Evolutionary conservation across 1,140 invertebrate genomes (phyloP), one percentile per base, ranked within the genome.

Genomic region (Coenobita brevimanus): DNA sequence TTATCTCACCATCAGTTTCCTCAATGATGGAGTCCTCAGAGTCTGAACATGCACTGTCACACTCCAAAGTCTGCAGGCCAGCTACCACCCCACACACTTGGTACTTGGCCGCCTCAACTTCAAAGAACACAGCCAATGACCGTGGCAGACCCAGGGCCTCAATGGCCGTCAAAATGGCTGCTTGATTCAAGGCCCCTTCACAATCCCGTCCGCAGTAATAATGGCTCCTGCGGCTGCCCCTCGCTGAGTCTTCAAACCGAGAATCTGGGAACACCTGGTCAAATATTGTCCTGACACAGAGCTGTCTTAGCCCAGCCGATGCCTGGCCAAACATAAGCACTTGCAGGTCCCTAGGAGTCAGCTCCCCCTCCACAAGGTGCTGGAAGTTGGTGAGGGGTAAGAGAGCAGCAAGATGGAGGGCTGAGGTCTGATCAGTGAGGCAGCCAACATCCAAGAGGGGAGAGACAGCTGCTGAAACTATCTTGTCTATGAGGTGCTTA

Each of bases 81-180:
- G 75, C 82, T 21, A 88, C 82, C 21, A 82, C 27, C 50, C 46
- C 73, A 27, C 79, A 88, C 2, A 75, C 17, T 64, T 82, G 69
- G 38, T 88, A 82, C 62, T 88, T 88, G 38, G 79, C 86, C 21
- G 79, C 80, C 62, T 88, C 86, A 75, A 88, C 82, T 30, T 88
- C 86, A 82, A 88, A 88, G 76, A 88, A 88, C 10, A 88, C 82
- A 43, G 57, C 41, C 36, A 88, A 78, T 3, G 86, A 75, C 3
- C 43, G 79, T 33, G 86, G 86, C 15, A 88, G 80, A n/a, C 80
- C 64, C 41, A 88, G 41, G 27, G 60, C 30, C 75, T 88, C 79
- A 15, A 88, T 46, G 1, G 82, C 24, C 8, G 73, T 79, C 43
- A 36, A 24, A 15, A 64, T 82, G 50, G 75, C 27, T 1, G 50